Conservation (phyloP, 2,888 invertebrate species). For the Rotaria magnacalcarata region DNA sequence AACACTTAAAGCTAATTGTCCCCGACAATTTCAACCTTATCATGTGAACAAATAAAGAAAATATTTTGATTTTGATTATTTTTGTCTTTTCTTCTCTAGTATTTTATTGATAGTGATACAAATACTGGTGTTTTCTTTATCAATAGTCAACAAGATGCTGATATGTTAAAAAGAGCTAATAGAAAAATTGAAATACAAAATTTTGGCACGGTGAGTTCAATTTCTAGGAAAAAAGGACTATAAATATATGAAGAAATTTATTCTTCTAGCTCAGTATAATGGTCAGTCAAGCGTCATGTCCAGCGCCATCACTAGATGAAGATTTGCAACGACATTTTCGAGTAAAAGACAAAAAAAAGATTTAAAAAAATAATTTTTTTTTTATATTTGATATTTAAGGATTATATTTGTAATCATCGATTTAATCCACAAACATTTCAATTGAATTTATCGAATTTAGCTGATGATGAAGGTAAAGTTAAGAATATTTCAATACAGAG, state of each 20-base stretch:
- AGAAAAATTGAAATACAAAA: neutral
- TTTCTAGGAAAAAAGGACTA: no score
- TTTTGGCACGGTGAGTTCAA: neutral
- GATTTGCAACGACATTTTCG: neutral
- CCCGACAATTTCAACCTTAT: constrained; percentile 1
- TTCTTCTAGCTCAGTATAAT: neutral
- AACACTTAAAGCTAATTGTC: neutral
- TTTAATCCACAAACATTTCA: neutral
- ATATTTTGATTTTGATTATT: neutral
- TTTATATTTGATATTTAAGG: neutral
- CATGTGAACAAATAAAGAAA: neutral
- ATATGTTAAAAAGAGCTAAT: constrained; percentile 23
- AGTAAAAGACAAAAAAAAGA: neutral
- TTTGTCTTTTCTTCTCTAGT: neutral
- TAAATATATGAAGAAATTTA: neutral
- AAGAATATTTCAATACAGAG: neutral
- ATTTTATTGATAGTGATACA: constrained; percentile 30
- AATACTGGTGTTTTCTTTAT: constrained; percentile 14
- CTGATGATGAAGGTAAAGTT: neutral
- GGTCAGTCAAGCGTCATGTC: neutral
- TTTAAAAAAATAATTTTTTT: neutral
- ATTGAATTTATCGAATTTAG: constrained; percentile 7
- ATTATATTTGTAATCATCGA: neutral
- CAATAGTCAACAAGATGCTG: constrained; percentile 6
- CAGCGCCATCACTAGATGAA: neutral